These are phyloP conservation scores for Crypturellus tataupa DNA, from an alignment of 2,797 vertebrate genomes.

Conservation along the genomic window DNA sequence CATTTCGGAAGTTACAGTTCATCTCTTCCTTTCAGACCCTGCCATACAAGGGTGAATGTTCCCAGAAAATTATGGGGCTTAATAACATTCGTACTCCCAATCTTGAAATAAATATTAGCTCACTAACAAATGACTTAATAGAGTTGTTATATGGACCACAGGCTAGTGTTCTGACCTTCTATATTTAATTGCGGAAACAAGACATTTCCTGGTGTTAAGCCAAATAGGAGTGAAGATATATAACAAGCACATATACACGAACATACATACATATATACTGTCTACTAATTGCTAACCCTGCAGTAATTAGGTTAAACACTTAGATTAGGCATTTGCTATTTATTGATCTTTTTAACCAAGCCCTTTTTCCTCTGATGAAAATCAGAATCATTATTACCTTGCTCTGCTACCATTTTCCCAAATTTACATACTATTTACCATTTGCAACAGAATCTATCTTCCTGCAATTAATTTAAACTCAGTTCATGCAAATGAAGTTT, in stretches of 20 bases:
- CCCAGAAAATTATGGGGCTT: slow-evolving; percentile 18
- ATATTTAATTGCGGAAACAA: not conserved
- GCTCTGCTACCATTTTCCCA: not conserved
- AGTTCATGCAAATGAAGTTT: not conserved
- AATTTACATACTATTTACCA: not conserved
- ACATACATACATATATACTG: no score
- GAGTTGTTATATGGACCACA: not conserved
- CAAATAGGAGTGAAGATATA: not conserved
- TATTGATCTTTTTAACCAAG: not conserved
- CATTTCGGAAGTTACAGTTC: not conserved
- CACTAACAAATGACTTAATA: not conserved
- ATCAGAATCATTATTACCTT: not conserved
- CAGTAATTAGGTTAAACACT: not conserved
- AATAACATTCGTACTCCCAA: not conserved
- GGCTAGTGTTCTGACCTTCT: not conserved
- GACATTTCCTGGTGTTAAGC: not conserved
- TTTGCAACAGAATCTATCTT: not conserved
- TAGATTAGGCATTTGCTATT: not conserved
- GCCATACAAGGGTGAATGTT: not conserved
- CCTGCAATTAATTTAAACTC: not conserved
- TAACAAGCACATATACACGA: not conserved
- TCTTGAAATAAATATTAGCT: slow-evolving; percentile 25
- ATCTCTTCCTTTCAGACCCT: slow-evolving; percentile 19
- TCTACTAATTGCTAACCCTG: not conserved
- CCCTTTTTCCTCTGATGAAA: not conserved